phyloP scores from a whole-genome alignment of 53 echinoderm and acorn worm species.

The Mesocentrotus franciscanus region DNA sequence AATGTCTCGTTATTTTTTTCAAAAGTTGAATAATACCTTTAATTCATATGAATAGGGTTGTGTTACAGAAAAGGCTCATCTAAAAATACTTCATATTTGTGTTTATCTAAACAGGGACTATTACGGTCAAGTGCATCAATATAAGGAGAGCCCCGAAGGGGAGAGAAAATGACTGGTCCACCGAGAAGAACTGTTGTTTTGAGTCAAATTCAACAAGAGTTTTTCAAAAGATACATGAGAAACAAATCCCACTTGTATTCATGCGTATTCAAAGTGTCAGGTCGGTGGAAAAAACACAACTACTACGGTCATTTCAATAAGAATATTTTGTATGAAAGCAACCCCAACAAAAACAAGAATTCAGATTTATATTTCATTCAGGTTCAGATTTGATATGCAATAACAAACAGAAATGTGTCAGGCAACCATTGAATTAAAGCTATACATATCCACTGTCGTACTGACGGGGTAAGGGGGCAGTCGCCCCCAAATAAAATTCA shows the following conservation, averaged over 20 bases:
- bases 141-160: background rate
- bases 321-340: background rate
- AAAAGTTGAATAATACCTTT: no score
- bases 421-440: background rate
- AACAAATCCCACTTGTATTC: background rate
- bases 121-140: constrained; percentile 14
- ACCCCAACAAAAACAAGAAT: background rate
- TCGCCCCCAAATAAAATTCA: no score
- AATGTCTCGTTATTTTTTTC: no score
- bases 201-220: background rate
- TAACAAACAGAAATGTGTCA: background rate
- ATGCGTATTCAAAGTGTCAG: background rate
- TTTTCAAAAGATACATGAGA: background rate
- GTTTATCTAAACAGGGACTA: background rate
- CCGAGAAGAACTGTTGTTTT: background rate
- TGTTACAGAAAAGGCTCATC: background rate
- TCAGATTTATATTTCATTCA: background rate
- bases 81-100: background rate
- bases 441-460: no score
- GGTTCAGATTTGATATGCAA: background rate
- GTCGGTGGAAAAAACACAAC: background rate
- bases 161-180: background rate
- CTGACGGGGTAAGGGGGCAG: no score
- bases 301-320: background rate
- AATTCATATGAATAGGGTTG: no score